A percentile compares a stretch with the other conserved stretches of the same genome.
phyloP scores from a whole-genome alignment of 2,113 vertebrate species.

The Varanus komodoensis region DNA sequence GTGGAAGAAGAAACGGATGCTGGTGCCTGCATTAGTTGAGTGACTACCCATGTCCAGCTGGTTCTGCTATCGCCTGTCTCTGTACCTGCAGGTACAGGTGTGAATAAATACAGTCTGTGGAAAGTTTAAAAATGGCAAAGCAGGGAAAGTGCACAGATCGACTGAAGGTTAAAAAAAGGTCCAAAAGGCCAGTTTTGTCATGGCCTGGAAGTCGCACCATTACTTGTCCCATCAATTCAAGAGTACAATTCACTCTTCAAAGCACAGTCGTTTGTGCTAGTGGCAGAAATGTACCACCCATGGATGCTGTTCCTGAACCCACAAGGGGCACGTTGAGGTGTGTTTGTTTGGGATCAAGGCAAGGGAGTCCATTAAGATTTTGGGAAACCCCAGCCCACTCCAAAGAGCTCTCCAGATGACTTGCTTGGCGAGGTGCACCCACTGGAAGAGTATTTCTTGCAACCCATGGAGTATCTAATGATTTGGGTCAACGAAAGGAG shows the following conservation, averaged over 20 bases:
- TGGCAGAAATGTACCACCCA: neutral
- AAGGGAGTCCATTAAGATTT: neutral
- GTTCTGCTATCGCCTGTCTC: neutral
- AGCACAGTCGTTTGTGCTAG: accelerated
- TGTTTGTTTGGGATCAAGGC: accelerated
- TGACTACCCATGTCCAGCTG: accelerated
- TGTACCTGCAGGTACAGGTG: neutral
- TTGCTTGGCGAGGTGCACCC: accelerated
- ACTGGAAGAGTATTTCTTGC: neutral
- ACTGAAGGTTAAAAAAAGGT: neutral
- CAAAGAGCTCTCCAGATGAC: accelerated
- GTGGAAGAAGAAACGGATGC: neutral
- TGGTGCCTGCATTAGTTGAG: accelerated
- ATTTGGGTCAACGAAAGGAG: accelerated
- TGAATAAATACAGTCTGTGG: accelerated
- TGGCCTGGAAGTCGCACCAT: slow-evolving; percentile 1
- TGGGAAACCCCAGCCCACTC: neutral
- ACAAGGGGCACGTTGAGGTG: neutral
- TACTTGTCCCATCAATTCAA: neutral
- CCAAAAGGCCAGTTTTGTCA: neutral
- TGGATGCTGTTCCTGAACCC: neutral
- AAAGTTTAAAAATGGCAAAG: neutral
- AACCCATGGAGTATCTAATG: neutral
- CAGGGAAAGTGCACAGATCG: accelerated
- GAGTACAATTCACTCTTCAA: neutral